These are phyloP conservation scores for Enteromius paludinosus DNA, from an alignment of 2,797 vertebrate species.

Conservation along the genomic window DNA sequence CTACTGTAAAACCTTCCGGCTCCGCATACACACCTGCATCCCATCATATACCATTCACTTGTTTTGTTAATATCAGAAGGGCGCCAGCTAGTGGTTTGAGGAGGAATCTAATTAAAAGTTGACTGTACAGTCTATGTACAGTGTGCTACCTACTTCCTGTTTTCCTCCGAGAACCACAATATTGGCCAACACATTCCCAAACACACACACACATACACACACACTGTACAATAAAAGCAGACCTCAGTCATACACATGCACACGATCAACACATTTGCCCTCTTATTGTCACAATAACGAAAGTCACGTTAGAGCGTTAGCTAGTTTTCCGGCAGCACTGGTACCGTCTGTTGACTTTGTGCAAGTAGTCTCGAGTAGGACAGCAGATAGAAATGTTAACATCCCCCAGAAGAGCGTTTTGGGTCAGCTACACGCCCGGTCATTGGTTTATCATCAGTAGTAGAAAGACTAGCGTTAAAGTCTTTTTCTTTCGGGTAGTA, in stretches of 20 bases:
- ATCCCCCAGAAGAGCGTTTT: constrained; percentile 68
- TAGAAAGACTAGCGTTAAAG: constrained; percentile 81
- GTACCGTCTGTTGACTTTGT: constrained; percentile 80
- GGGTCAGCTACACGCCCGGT: constrained; percentile 62
- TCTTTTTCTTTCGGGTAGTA: constrained; percentile 57
- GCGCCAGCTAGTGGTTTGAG: constrained; percentile 37
- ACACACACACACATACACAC: too few relatives aligned
- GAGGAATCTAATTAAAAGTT: constrained; percentile 40
- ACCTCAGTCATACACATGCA: constrained; percentile 41
- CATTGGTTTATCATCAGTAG: constrained; percentile 89
- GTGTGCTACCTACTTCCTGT: constrained; percentile 44
- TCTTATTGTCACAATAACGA: constrained; percentile 69
- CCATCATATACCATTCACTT: background rate
- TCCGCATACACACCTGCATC: background rate
- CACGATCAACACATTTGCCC: constrained; percentile 9
- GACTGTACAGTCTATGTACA: constrained; percentile 28
- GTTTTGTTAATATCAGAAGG: constrained; percentile 15
- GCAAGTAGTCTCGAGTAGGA: constrained; percentile 79
- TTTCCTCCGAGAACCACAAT: constrained; percentile 19
- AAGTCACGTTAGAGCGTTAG: constrained; percentile 64
- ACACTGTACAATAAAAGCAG: constrained; percentile 49
- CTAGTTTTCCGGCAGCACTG: constrained; percentile 74
- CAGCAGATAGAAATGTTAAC: constrained; percentile 72
- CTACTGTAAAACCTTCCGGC: constrained; percentile 1
- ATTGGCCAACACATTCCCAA: background rate